Percentiles rank a stretch among this genome's conserved stretches.
phyloP scores from a whole-genome alignment of 2,113 vertebrate species.

The Gopherus evgoodei region DNA sequence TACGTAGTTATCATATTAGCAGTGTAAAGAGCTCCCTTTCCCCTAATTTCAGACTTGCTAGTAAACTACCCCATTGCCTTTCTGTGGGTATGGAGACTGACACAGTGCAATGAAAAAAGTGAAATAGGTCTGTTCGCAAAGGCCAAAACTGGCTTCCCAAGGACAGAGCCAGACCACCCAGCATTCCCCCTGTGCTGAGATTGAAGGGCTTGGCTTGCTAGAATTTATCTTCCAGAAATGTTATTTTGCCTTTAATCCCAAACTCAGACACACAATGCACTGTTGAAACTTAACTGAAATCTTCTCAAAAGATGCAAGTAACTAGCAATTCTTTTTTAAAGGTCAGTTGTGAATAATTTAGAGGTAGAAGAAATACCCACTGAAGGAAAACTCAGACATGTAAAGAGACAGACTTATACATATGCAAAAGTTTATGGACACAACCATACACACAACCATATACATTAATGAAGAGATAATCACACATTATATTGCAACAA shows the following conservation, averaged over 20 bases:
- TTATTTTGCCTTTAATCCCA: slow-evolving; percentile 46
- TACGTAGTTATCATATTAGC: rapidly evolving
- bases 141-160: neutral
- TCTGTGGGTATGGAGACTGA: rapidly evolving
- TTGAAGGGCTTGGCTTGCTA: neutral
- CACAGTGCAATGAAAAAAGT: neutral
- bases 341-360: slow-evolving; percentile 71
- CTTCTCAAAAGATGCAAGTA: slow-evolving; percentile 52
- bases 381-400: neutral
- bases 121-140: neutral
- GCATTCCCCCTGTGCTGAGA: neutral
- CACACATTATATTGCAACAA: neutral
- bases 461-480: neutral
- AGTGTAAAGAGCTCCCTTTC: rapidly evolving
- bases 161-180: neutral
- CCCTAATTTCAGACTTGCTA: neutral
- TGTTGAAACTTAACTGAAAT: slow-evolving; percentile 34
- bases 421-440: neutral
- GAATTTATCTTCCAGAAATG: slow-evolving; percentile 24
- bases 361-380: neutral
- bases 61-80: neutral
- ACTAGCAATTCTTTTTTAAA: slow-evolving; percentile 38
- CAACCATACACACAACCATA: neutral
- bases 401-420: neutral
- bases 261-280: neutral